Conservation (phyloP, 1,140 invertebrate genomes). For the Liolophura sinensis region DNA sequence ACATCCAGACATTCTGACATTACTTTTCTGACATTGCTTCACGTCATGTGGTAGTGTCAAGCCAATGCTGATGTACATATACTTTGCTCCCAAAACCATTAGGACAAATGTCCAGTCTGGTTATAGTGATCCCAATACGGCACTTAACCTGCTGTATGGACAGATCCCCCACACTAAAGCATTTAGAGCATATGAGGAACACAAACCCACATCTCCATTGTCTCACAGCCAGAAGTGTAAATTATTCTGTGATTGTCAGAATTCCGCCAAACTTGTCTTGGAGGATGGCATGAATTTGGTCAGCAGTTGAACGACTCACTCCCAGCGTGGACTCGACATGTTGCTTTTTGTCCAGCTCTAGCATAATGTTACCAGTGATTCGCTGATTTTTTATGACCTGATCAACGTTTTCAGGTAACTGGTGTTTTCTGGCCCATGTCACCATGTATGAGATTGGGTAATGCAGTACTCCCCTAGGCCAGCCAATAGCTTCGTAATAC, state of each 20-base stretch:
- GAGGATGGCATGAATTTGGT: constrained; percentile 12
- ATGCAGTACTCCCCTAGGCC: constrained; percentile 15
- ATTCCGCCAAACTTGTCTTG: constrained; percentile 7
- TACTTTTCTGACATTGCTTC: no score
- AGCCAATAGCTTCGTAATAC: constrained; percentile 20
- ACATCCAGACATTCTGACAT: no score
- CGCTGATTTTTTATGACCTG: constrained; percentile 14
- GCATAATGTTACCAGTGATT: constrained; percentile 15
- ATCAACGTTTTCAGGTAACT: constrained; percentile 9
- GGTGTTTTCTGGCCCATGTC: constrained; percentile 24
- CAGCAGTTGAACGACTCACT: constrained; percentile 4
- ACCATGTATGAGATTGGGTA: constrained; percentile 22
- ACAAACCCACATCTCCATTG: no score
- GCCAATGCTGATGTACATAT: no score
- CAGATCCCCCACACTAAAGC: no score
- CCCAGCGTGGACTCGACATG: constrained; percentile 1
- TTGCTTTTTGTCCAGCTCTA: constrained; percentile 3
- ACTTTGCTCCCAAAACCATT: no score
- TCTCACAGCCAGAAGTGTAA: no score
- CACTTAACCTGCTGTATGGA: no score
- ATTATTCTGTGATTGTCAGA: not conserved
- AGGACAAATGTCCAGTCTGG: no score
- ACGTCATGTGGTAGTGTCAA: no score
- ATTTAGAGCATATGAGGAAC: no score
- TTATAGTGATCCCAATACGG: no score